A percentile compares a stretch with the other conserved stretches of the same genome.
phyloP scores from a whole-genome alignment of 1,140 invertebrate genomes.

The Drosophila pseudoananassae region DNA sequence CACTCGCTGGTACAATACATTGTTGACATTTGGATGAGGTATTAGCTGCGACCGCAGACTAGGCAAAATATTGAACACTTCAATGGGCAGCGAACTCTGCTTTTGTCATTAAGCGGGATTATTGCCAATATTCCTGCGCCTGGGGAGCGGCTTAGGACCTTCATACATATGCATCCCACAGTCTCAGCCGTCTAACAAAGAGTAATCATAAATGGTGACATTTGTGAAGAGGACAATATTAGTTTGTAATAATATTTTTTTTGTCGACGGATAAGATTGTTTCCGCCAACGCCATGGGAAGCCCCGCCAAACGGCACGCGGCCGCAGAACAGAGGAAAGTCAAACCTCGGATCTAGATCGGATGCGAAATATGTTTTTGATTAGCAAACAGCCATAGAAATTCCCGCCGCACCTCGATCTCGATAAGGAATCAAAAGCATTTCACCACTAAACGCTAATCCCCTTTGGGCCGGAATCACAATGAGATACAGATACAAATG shows the following conservation, averaged over 20 bases:
- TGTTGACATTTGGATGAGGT: slow-evolving; percentile 49
- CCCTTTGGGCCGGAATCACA: slow-evolving; percentile 47
- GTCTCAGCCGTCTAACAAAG: slow-evolving; percentile 8
- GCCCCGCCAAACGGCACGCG: slow-evolving; percentile 69
- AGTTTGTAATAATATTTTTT: slow-evolving; percentile 39
- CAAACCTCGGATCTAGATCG: slow-evolving; percentile 58
- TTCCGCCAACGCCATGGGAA: slow-evolving; percentile 51
- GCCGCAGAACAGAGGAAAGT: slow-evolving; percentile 37
- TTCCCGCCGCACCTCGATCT: slow-evolving; percentile 36
- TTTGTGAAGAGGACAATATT: slow-evolving; percentile 59
- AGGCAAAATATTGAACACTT: slow-evolving; percentile 76
- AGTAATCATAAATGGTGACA: slow-evolving; percentile 71
- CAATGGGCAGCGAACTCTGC: slow-evolving; percentile 39
- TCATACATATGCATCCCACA: slow-evolving; percentile 10
- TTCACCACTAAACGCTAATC: slow-evolving; percentile 77
- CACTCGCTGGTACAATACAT: slow-evolving; percentile 18
- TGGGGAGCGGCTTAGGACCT: slow-evolving; percentile 53
- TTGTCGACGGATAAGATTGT: not conserved
- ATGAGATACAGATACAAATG: slow-evolving; percentile 22
- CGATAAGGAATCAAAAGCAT: slow-evolving; percentile 64
- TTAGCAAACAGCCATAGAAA: slow-evolving; percentile 60
- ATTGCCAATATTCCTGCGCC: slow-evolving; percentile 37
- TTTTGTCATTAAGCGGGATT: slow-evolving; percentile 72
- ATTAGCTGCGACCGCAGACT: slow-evolving; percentile 55
- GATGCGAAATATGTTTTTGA: slow-evolving; percentile 67